Percentiles rank a stretch among this genome's conserved stretches.
Evolutionary conservation across 2,113 vertebrate genomes (phyloP).

Genomic region (Sula dactylatra): DNA sequence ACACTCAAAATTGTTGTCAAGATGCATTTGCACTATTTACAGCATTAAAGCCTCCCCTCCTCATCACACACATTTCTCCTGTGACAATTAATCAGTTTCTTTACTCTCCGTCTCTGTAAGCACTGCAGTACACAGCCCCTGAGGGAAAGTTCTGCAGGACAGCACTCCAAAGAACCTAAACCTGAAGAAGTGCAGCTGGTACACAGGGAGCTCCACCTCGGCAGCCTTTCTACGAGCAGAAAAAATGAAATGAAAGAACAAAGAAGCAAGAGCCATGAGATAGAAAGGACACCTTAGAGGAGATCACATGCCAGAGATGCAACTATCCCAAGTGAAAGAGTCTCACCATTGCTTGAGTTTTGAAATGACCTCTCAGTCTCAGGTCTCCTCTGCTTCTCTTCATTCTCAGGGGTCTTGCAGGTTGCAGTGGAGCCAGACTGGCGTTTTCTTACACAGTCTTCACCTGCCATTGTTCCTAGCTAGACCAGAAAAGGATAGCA

Average conservation of each 20-base stretch:
- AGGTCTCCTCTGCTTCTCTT: conserved; percentile 24
- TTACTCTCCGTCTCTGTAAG: not conserved
- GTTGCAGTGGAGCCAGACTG: not conserved
- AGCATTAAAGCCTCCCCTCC: not conserved
- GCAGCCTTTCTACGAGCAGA: not conserved
- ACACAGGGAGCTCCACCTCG: not conserved
- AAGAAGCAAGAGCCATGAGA: not conserved
- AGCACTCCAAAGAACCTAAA: not conserved
- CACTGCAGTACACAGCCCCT: not conserved
- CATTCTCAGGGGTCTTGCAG: conserved; percentile 21
- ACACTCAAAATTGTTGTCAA: not conserved
- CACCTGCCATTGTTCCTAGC: conserved; percentile 49
- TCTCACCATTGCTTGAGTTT: conserved; percentile 68
- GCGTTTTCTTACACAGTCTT: conserved; percentile 72
- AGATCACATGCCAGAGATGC: not conserved
- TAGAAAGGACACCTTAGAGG: not conserved
- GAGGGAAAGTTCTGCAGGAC: not conserved
- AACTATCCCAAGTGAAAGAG: not conserved
- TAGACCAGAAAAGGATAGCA: not conserved
- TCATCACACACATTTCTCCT: not conserved
- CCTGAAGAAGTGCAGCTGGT: not conserved
- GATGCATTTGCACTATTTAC: not conserved
- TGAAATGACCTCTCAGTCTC: conserved; percentile 9
- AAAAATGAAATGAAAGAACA: not conserved
- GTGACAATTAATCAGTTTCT: not conserved